These are phyloP conservation scores for Pogoniulus pusillus DNA, from an alignment of 2,797 vertebrate genomes.

Conservation along the genomic window DNA sequence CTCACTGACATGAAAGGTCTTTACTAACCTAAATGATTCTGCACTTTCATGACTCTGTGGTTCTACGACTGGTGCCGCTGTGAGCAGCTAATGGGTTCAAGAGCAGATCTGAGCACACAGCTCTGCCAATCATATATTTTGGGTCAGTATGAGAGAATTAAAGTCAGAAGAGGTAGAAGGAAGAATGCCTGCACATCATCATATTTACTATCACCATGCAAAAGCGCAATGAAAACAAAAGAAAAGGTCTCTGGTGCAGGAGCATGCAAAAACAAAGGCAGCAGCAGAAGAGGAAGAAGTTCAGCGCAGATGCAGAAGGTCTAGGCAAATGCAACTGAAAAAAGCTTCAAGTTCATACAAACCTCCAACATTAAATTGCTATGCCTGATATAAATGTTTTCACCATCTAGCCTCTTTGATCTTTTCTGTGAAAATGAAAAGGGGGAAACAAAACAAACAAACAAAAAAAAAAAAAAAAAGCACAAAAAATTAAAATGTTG, in stretches of 20 bases:
- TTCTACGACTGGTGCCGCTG: rapidly evolving
- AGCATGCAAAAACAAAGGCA: conserved; percentile 75
- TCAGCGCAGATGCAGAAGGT: conserved; percentile 72
- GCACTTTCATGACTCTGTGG: too few relatives aligned
- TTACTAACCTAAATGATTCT: not conserved
- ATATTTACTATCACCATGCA: conserved; percentile 73
- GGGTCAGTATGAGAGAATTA: conserved; percentile 66
- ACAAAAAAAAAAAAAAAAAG: conserved; percentile 75
- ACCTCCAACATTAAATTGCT: conserved; percentile 99
- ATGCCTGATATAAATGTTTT: conserved; percentile 99
- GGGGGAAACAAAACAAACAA: conserved; percentile 65
- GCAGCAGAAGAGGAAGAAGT: conserved; percentile 66
- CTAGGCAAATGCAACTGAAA: conserved; percentile 78
- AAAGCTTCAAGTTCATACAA: conserved; percentile 89
- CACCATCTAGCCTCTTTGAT: conserved; percentile 98
- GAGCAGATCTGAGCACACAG: not conserved
- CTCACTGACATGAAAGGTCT: too few relatives aligned
- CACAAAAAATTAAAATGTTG: conserved; percentile 81
- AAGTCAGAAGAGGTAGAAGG: conserved; percentile 70
- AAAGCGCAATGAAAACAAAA: conserved; percentile 51
- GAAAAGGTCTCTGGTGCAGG: conserved; percentile 41
- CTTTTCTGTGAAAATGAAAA: conserved; percentile 93
- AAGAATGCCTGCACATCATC: conserved; percentile 55
- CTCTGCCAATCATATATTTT: conserved; percentile 79
- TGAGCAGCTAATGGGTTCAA: not conserved